These are phyloP conservation scores for Aethina tumida DNA, from an alignment of 1,140 invertebrate genomes.

Conservation along the genomic window DNA sequence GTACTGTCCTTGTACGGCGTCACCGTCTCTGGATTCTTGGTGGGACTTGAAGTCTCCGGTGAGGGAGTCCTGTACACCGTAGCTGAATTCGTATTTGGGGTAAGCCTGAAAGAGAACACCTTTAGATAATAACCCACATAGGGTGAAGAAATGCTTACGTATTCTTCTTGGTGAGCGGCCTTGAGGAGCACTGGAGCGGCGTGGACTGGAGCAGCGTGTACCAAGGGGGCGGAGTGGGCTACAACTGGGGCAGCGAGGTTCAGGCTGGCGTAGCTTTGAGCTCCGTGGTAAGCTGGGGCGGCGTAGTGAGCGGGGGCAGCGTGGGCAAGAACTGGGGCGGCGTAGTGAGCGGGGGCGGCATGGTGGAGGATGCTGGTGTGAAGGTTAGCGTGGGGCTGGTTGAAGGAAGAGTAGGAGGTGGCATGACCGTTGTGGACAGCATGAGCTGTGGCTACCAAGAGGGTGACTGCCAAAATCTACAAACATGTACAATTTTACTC, in stretches of 20 bases:
- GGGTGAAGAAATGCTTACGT: slow-evolving; percentile 11
- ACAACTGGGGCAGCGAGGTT: slow-evolving; percentile 26
- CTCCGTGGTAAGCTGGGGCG: slow-evolving; percentile 2
- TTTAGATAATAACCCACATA: not conserved
- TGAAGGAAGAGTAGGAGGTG: too few species aligned
- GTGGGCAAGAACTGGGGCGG: slow-evolving; percentile 10
- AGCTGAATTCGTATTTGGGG: slow-evolving; percentile 24
- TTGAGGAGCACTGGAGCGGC: slow-evolving; percentile 22
- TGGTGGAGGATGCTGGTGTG: slow-evolving; percentile 13
- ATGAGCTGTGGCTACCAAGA: slow-evolving; percentile 8
- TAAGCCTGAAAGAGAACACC: slow-evolving; percentile 11
- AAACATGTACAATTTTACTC: not conserved
- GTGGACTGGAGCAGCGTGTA: too few species aligned
- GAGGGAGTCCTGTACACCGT: slow-evolving; percentile 37
- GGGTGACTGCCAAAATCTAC: slow-evolving; percentile 1
- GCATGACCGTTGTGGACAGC: slow-evolving; percentile 6
- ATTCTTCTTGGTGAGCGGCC: slow-evolving; percentile 12
- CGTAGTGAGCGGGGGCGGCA: slow-evolving; percentile 14
- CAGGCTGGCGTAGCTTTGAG: slow-evolving; percentile 2
- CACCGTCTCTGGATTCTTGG: slow-evolving; percentile 22
- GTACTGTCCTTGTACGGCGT: slow-evolving; percentile 21
- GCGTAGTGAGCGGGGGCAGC: slow-evolving; percentile 7
- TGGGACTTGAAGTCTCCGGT: slow-evolving; percentile 33
- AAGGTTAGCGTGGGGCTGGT: slow-evolving; percentile 3
- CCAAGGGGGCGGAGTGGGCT: slow-evolving; percentile 24